Evolutionary conservation across 2,113 vertebrate species (phyloP).

Genomic region (Hiodon alosoides): DNA sequence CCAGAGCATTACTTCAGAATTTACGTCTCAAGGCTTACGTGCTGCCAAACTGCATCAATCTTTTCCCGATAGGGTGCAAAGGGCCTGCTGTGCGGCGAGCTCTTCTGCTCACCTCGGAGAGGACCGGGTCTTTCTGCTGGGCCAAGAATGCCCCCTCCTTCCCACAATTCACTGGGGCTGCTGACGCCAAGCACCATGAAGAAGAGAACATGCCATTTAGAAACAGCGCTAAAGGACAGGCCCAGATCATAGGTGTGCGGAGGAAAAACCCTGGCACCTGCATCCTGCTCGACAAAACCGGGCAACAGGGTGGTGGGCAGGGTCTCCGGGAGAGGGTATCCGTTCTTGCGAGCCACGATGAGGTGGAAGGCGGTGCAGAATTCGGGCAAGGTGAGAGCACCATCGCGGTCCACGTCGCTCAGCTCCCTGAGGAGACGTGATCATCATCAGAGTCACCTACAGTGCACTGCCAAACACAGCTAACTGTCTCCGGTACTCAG

Average conservation of each 20-base stretch:
- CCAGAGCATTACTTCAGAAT: too few relatives aligned
- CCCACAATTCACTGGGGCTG: conserved; percentile 49
- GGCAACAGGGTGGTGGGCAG: conserved; percentile 77
- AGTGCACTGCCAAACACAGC: background rate
- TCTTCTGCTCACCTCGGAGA: conserved; percentile 50
- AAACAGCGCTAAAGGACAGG: background rate
- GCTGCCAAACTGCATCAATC: too few relatives aligned
- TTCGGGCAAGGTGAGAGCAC: conserved; percentile 79
- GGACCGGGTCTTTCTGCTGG: conserved; percentile 48
- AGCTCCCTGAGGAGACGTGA: conserved; percentile 70
- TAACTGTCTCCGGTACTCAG: background rate
- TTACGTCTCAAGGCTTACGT: too few relatives aligned
- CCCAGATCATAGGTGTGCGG: background rate
- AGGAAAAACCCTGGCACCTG: conserved; percentile 14
- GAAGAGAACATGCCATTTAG: background rate
- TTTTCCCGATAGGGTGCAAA: too few relatives aligned
- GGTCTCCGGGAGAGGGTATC: conserved; percentile 79
- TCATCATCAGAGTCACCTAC: background rate
- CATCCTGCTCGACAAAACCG: conserved; percentile 58
- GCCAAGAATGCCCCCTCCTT: conserved; percentile 53
- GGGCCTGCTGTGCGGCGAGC: too few relatives aligned
- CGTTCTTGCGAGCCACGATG: conserved; percentile 91
- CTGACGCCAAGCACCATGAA: conserved; percentile 39
- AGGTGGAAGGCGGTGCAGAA: conserved; percentile 94
- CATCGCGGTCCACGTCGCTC: conserved; percentile 87